Percentiles rank a stretch among this genome's conserved stretches.
Conservation (phyloP, 2,888 invertebrate genomes). For the Drymonia ruficornis region DNA sequence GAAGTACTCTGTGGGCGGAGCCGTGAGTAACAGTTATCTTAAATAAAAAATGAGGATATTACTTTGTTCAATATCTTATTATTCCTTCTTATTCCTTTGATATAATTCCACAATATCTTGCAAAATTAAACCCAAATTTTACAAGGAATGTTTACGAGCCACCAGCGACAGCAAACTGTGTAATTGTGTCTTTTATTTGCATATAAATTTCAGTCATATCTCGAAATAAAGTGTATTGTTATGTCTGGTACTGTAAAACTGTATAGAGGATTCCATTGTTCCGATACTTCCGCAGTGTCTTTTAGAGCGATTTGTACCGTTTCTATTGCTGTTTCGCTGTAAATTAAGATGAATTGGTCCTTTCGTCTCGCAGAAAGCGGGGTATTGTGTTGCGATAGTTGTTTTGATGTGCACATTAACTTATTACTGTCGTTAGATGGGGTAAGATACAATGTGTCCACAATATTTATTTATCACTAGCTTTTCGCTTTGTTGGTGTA, state of each 20-base stretch:
- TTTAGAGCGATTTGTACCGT: not conserved
- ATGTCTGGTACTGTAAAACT: not conserved
- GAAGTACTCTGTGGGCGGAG: too few relatives aligned
- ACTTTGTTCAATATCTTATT: too few relatives aligned
- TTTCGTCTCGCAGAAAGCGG: not conserved
- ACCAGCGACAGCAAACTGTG: not conserved
- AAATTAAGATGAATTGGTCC: slow-evolving; percentile 1
- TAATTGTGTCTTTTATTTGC: not conserved
- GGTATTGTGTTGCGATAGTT: not conserved
- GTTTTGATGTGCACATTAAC: not conserved
- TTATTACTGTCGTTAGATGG: not conserved
- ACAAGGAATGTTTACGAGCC: not conserved
- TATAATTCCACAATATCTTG: too few relatives aligned
- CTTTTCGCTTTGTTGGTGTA: too few relatives aligned
- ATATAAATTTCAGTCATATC: slow-evolving; percentile 4
- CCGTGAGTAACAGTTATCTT: too few relatives aligned
- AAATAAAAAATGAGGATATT: too few relatives aligned
- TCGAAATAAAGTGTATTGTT: not conserved
- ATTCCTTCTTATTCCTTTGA: too few relatives aligned
- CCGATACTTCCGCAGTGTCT: not conserved
- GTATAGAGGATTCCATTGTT: not conserved
- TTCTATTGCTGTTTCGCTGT: not conserved
- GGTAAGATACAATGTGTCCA: too few relatives aligned
- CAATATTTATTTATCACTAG: too few relatives aligned
- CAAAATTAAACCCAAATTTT: not conserved